These are phyloP conservation scores for Drosophila kepulauana DNA, from an alignment of 1,140 invertebrate species.

Conservation along the genomic window DNA sequence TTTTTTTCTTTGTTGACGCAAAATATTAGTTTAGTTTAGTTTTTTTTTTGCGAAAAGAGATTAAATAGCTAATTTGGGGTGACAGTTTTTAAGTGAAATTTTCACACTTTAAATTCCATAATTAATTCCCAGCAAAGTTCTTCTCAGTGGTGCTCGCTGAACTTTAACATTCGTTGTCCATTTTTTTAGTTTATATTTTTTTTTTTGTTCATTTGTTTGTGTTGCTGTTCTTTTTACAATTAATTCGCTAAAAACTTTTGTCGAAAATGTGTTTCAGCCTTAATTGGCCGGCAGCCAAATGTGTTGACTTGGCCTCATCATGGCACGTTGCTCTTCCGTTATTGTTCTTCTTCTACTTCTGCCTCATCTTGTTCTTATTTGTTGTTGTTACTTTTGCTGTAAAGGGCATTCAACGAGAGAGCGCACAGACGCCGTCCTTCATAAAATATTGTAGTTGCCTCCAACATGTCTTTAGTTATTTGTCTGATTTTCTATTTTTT, in stretches of 20 bases:
- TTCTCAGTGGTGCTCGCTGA: neutral
- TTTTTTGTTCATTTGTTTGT: neutral
- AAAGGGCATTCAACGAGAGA: conserved; percentile 62
- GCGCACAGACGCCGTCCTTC: conserved; percentile 47
- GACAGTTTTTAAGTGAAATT: no score
- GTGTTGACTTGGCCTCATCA: conserved; percentile 52
- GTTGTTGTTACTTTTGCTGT: conserved; percentile 27
- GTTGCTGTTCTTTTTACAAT: conserved; percentile 20
- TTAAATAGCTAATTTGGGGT: no score
- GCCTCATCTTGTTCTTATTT: conserved; percentile 2
- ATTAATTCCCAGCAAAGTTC: conserved; percentile 3
- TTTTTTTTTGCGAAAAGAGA: neutral
- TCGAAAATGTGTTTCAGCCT: conserved; percentile 40
- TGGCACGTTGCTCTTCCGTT: conserved; percentile 47
- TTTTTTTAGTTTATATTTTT: no score
- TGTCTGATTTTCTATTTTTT: conserved; percentile 1
- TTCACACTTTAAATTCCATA: neutral
- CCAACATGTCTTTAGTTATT: conserved; percentile 18
- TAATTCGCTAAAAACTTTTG: conserved; percentile 35
- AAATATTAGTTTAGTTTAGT: neutral
- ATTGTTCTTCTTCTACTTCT: conserved; percentile 11
- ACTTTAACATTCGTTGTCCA: neutral
- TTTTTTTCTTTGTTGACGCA: neutral
- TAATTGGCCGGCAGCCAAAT: conserved; percentile 54
- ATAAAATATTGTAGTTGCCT: conserved; percentile 16